A percentile compares a stretch with the other conserved stretches of the same genome.
These are phyloP conservation scores for Pseudomyrmex pallidus DNA, from an alignment of 1,140 invertebrate species.

Conservation along the genomic window DNA sequence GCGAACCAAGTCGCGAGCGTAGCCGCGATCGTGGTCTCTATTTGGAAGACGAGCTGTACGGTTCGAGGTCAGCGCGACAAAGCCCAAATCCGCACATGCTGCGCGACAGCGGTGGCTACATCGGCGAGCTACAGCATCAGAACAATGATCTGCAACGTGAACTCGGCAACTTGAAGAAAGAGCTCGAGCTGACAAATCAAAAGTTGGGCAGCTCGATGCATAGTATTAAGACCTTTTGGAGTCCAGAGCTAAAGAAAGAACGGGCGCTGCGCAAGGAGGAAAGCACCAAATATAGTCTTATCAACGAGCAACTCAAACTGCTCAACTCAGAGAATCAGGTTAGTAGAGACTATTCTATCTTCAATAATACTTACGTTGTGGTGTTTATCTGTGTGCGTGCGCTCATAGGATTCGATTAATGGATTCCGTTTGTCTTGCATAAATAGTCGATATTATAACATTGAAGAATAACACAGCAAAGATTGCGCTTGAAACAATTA, in stretches of 20 bases:
- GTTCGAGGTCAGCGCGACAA: conserved; percentile 89
- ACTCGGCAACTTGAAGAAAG: conserved; percentile 97
- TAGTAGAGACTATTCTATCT: conserved; percentile 75
- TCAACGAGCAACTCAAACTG: conserved; percentile 98
- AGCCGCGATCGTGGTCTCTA: conserved; percentile 88
- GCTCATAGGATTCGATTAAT: conserved; percentile 35
- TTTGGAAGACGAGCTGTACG: conserved; percentile 91
- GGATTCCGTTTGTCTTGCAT: conserved; percentile 28
- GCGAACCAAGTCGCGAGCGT: conserved; percentile 88
- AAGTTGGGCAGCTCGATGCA: conserved; percentile 99
- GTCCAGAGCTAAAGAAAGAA: conserved; percentile 99
- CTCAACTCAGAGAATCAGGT: conserved; percentile 99
- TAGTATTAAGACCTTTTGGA: conserved; percentile 99
- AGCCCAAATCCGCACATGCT: conserved; percentile 88
- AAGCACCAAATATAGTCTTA: conserved; percentile 97
- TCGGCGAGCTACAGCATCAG: conserved; percentile 97
- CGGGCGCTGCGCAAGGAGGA: conserved; percentile 98
- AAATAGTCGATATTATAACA: neutral
- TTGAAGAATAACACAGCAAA: neutral
- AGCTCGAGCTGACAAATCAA: conserved; percentile 98
- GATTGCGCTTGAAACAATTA: neutral
- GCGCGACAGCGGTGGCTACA: conserved; percentile 87
- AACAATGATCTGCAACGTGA: conserved; percentile 98
- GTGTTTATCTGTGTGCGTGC: neutral
- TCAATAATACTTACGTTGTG: conserved; percentile 6